Conservation (phyloP, 1,140 invertebrate species). For the Aphis gossypii region DNA sequence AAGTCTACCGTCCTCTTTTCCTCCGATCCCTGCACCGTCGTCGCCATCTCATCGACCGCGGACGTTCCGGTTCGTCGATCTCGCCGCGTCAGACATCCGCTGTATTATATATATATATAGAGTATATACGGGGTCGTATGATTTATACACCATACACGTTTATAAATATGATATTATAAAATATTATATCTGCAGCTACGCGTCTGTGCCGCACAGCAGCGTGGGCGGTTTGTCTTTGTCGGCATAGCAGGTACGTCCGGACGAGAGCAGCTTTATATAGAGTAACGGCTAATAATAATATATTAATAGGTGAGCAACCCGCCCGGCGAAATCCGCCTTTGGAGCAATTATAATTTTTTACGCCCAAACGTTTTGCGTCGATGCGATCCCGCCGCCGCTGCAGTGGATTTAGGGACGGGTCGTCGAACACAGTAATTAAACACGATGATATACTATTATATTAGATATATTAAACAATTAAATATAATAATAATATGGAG, state of each 20-base stretch:
- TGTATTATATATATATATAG: not conserved
- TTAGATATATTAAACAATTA: not conserved
- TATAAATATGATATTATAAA: not conserved
- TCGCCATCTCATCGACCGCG: not conserved
- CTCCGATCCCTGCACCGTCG: too few relatives aligned
- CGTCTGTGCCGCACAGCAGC: not conserved
- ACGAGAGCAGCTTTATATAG: not conserved
- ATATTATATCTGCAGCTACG: not conserved
- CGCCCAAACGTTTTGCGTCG: constrained; percentile 15
- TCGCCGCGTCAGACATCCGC: not conserved
- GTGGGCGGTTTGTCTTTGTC: constrained; percentile 28
- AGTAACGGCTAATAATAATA: not conserved
- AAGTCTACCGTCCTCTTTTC: not conserved
- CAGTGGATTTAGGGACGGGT: too few relatives aligned
- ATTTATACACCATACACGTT: not conserved
- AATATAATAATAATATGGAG: too few relatives aligned
- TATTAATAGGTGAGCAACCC: not conserved
- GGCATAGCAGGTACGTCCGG: not conserved
- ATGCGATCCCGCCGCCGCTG: not conserved
- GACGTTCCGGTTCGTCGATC: not conserved
- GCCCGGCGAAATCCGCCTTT: not conserved
- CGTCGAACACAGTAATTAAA: constrained; percentile 15
- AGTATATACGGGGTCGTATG: not conserved
- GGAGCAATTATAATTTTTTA: not conserved
- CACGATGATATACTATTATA: not conserved